Base-by-base conservation (phyloP, 1,140 invertebrate species). In the Temnothorax curvispinosus region DNA sequence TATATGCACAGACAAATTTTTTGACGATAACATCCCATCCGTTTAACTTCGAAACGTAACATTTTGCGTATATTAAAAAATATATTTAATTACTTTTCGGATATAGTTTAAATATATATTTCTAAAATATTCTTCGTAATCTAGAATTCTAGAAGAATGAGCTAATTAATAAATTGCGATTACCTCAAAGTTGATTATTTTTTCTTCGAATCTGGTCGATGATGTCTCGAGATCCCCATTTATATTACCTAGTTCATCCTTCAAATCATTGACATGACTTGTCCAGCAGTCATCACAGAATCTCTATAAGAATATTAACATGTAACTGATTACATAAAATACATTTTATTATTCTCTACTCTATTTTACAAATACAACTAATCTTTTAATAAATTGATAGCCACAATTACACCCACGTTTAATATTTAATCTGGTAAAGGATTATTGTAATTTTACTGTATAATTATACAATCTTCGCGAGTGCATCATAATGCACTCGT, bases 151-250 rank as follows among this genome's bases (percentile, higher is more conserved):
- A 35, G 27, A 35, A 74, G 44, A 44, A 9, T 41, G 0, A 69
- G 6, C 15, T 7, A 18, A 27, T 32, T 11, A 56, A 64, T 85
- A 75, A 64, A 67, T 32, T 21, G 52, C 13, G 87, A 52, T 91
- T 87, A 96, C 96, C 94, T 96, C 94, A 80, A 95, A 96, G 90
- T 96, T 95, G 87, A 95, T 95, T n/a, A 95, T 93, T 94, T 96
- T 96, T 86, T 96, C 95, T 60, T 95, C 94, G 2, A 97, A 93
- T 77, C 95, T 94, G 80, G 88, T 92, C 3, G 93, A 85, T 9
- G 96, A 95, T 6, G 94, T 95, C 54, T 96, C 95, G 21, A 97
- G 91, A 91, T 96, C 96, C 82, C 95, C 95, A 8, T 94, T 78
- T 52, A 97, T 95, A 13, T 95, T 93, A n/a, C 92, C 91, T 13